A percentile compares a stretch with the other conserved stretches of the same genome.
These are phyloP conservation scores for Parauchenoglanis ngamensis DNA, from an alignment of 2,797 vertebrate species.

Conservation along the genomic window DNA sequence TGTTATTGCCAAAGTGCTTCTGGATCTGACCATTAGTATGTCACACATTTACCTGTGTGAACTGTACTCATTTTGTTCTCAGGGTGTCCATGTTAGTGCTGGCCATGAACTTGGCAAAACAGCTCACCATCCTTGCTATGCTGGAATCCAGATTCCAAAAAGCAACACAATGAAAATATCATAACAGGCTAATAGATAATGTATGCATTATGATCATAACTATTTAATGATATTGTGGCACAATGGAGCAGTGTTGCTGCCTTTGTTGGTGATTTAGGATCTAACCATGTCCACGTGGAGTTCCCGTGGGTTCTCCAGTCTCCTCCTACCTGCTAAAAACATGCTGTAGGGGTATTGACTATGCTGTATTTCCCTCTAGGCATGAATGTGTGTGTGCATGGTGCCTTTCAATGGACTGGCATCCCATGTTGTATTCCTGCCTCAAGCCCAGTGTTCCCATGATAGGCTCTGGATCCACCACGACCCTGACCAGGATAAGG, in stretches of 20 bases:
- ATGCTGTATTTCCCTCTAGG: not conserved
- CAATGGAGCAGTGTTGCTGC: not conserved
- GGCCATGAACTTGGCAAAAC: not conserved
- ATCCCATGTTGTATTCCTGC: not conserved
- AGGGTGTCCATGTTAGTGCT: not conserved
- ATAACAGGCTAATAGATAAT: not conserved
- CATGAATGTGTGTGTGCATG: not conserved
- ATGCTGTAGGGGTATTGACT: not conserved
- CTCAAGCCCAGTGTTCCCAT: not conserved
- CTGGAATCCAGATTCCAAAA: constrained; percentile 11
- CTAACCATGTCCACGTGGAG: not conserved
- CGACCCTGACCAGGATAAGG: not conserved
- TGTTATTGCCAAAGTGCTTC: constrained; percentile 5
- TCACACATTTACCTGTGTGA: not conserved
- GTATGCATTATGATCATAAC: not conserved
- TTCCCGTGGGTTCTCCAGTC: not conserved
- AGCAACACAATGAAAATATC: not conserved
- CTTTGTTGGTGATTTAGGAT: not conserved
- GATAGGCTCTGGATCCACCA: not conserved
- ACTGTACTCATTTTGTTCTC: not conserved
- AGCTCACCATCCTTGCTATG: not conserved
- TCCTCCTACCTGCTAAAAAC: not conserved
- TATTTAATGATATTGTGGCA: not conserved
- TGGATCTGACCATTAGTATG: not conserved
- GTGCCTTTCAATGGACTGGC: not conserved